Evolutionary conservation across 2,888 invertebrate species (phyloP), one percentile per base, ranked within the genome.

Genomic region (Aporophyla lueneburgensis): DNA sequence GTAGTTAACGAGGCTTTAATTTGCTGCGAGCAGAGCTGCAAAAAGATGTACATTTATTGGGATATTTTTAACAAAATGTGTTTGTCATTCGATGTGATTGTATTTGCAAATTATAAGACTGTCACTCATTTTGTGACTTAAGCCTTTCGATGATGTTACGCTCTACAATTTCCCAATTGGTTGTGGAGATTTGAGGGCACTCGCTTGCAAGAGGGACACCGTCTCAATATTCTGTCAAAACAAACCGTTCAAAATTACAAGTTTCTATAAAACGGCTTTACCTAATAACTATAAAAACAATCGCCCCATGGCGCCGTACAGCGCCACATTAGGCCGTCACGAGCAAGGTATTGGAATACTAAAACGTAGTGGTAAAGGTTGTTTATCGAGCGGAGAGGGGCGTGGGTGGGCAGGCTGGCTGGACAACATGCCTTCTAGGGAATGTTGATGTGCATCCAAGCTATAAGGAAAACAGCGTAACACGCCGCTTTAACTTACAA

Each of bases 381-480:
- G 90, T 92, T 92, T 91, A 87, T 90, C 86, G 91, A 88, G 86
- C 69, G 67, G 87, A 89, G 89, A 83, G 89, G 89, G 91, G 92
- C 92, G 95, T 94, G 93, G 94, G 94, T 91, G 94, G 93, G 81
- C 80, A 70, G 88, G 91, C 92, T 89, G 88, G 89, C 90, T 85
- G 87, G 91, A 89, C 94, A 87, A 93, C 93, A 88, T 92, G 91
- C 96, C 96, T 92, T 96, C 86, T 96, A 96, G 92, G 96, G 96
- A 94, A 96, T 93, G 93, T 95, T 93, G 96, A 86, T 90, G 90
- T 91, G 92, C 91, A 94, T 93, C 92, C 94, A 91, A 90, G 90
- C 81, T 87, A 88, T 91, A 90, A 91, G 92, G 92, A 92, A 93
- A 93, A 91, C 89, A 86, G 86, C 86, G 86, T 88, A 90, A 89